A percentile compares a stretch with the other conserved stretches of the same genome.
Conservation (phyloP, 1,140 invertebrate species). For the Mylabris phalerata region DNA sequence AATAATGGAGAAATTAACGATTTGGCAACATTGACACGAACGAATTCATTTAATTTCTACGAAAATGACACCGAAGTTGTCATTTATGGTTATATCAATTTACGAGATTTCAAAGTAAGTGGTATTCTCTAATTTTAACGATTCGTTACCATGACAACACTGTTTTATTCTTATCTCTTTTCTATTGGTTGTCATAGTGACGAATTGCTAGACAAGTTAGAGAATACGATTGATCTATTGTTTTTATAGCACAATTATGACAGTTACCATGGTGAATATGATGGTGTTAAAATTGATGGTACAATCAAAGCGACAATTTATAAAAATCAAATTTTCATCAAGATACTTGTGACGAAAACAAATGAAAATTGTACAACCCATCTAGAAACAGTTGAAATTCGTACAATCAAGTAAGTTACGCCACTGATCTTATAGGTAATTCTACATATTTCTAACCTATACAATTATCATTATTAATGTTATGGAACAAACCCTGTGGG, state of each 20-base stretch:
- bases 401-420: slow-evolving; percentile 8
- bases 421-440: background rate
- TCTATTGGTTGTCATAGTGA: too few species aligned
- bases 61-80: slow-evolving; percentile 25
- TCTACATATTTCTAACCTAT: too few species aligned
- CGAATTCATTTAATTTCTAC: slow-evolving; percentile 26
- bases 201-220: background rate
- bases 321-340: slow-evolving; percentile 28
- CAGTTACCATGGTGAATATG: slow-evolving; percentile 21
- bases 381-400: slow-evolving; percentile 14
- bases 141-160: background rate
- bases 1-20: slow-evolving; percentile 25
- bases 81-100: slow-evolving; percentile 28
- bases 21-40: slow-evolving; percentile 29
- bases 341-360: slow-evolving; percentile 23
- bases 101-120: slow-evolving; percentile 33
- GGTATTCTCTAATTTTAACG: background rate
- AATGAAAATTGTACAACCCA: slow-evolving; percentile 10
- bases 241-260: slow-evolving; percentile 24
- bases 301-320: slow-evolving; percentile 25
- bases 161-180: too few species aligned
- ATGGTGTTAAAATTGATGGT: slow-evolving; percentile 19
- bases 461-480: too few species aligned
- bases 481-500: too few species aligned
- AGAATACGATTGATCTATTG: background rate